Base-by-base conservation (phyloP, 1,140 invertebrate genomes). In the Drosophila eugracilis region DNA sequence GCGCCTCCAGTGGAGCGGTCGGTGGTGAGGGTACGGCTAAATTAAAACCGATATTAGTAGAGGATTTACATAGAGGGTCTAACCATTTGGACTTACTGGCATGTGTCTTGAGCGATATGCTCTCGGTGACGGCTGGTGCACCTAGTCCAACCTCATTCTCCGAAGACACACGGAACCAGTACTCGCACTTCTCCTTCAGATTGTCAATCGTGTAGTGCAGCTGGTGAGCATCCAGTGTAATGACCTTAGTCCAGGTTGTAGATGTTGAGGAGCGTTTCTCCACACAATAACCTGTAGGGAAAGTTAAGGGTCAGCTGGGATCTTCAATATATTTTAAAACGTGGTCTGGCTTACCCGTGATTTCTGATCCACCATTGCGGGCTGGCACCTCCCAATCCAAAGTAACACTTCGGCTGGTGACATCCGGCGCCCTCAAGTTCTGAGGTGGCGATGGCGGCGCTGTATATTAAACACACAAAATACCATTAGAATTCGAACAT, bases 71-170 rank as follows among this genome's bases (percentile, higher is more conserved):
- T 22, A 15, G 0, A 4, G 6, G 0, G 9, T 6, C 24, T 50
- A 12, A 2, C 2, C 10, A 5, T 15, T 1, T 7, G 1, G 3
- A 95, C 96, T 95, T 93, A 99, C 98, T 97, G 78, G 98, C 98
- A 93, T 98, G 97, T 91, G 97, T 98, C 92, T 97, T 97, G 14
- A 99, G 94, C 66, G 95, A 94, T 32, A 99, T 95, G 59, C 94
- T 93, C 70, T 96, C 96, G 30, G 97, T 96, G 71, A 94, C 93
- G 10, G 96, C 94, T 48, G 96, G 95, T 78, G 95, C 93, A 91
- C 97, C 96, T 24, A 97, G 91, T 14, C 98, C 98, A 74, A 97
- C 94, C 45, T 94, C 94, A 92, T 99, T 99, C 92, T 98, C 97
- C 48, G 98, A 98, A 57, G 95, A 96, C 41, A 99, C 95, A 92